phyloP scores from a whole-genome alignment of 2,797 vertebrate species.

The Lagorchestes hirsutus region DNA sequence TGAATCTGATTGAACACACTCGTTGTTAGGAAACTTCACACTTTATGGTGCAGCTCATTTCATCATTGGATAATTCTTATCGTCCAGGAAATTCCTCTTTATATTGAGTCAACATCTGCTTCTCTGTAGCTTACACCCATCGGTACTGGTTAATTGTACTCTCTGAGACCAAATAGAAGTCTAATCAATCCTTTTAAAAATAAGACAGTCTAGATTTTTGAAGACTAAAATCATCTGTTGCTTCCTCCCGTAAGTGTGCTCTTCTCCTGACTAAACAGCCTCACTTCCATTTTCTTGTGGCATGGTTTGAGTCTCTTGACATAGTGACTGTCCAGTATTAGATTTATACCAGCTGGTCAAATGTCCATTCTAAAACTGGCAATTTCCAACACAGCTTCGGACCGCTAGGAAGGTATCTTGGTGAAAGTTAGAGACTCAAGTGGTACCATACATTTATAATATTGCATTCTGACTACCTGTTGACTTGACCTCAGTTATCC shows the following conservation, averaged over 20 bases:
- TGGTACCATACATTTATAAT: not conserved
- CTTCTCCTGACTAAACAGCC: not conserved
- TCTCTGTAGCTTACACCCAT: not conserved
- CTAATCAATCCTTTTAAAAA: not conserved
- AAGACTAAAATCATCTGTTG: not conserved
- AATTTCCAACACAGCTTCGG: not conserved
- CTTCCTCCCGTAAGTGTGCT: not conserved
- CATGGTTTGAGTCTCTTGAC: not conserved
- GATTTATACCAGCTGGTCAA: not conserved
- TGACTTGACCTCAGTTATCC: not conserved
- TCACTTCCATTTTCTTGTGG: not conserved
- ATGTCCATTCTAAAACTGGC: not conserved
- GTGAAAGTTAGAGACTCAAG: not conserved
- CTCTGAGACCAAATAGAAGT: not conserved
- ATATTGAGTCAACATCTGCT: not conserved
- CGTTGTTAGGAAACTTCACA: not conserved
- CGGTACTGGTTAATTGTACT: not conserved
- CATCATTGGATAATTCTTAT: not conserved
- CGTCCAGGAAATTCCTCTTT: not conserved
- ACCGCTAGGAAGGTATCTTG: not conserved
- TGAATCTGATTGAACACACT: not conserved
- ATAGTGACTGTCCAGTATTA: not conserved
- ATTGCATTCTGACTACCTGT: not conserved
- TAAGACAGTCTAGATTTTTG: not conserved
- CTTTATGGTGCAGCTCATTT: not conserved